phyloP scores from a whole-genome alignment of 2,113 vertebrate species.

The Oriolus oriolus region DNA sequence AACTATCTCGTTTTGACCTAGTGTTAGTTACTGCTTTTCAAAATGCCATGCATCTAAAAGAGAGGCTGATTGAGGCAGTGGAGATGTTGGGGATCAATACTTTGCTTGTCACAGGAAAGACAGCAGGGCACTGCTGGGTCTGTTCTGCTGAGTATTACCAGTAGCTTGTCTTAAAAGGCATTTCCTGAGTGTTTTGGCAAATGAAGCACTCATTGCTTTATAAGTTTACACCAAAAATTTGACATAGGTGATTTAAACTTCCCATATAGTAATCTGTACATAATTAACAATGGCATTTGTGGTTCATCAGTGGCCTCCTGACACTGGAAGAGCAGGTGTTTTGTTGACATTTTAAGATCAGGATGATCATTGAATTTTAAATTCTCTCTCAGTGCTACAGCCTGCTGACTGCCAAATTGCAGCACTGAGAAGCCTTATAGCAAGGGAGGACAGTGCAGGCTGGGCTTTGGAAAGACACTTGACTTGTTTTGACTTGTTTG shows the following conservation, averaged over 20 bases:
- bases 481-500: neutral
- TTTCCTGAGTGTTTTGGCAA: neutral
- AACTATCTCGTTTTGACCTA: neutral
- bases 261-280: neutral
- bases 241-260: neutral
- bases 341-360: neutral
- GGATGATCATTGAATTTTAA: neutral
- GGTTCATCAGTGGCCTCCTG: neutral
- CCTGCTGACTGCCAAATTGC: neutral
- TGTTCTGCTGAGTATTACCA: neutral
- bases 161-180: neutral
- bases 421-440: neutral
- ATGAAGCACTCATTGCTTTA: neutral
- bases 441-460: neutral
- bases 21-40: neutral
- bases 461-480: neutral
- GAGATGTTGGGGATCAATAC: neutral
- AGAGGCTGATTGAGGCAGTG: neutral
- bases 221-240: neutral
- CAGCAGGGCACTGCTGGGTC: neutral
- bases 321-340: neutral
- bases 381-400: neutral
- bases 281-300: neutral
- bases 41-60: neutral
- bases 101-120: neutral